Base-by-base conservation (phyloP, 2,888 invertebrate genomes). In the Perdita meconis region DNA sequence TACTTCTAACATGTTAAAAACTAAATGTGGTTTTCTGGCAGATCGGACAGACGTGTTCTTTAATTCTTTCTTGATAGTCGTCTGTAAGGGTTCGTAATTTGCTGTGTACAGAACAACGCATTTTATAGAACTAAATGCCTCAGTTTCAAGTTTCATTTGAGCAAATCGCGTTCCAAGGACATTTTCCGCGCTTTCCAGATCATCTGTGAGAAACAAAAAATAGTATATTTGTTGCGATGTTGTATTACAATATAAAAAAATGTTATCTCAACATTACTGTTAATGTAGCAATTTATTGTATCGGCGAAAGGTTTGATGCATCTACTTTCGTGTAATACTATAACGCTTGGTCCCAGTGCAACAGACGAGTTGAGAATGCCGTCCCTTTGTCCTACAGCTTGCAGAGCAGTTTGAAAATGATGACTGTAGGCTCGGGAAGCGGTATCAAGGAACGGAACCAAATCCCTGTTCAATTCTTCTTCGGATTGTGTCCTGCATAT, bases 261-360 rank as follows among this genome's bases (percentile, higher is more conserved):
- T 75, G 69, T 75, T 61, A 67, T 74, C 53, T 72, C 60, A 66
- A 77, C 82, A 81, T 82, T 84, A 84, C 73, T 82, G 72, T 60
- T 81, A 85, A 74, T 78, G 69, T 84, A n/a, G 66, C 72, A 53
- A 78, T 81, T 90, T 92, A 90, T 89, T 94, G 94, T 93, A 80
- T 93, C 93, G 79, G 93, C 93, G 66, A 96, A 92, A 8, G 95
- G 94, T 85, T 94, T 94, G 13, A 96, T 97, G 87, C 96, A 94
- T 60, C 94, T 93, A 0, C 97, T 96, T 92, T 97, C 97, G 90
- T 97, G 97, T 92, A 96, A 96, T 79, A 97, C 94, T 69, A 97
- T 94, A 34, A 97, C 94, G 80, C 95, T 95, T 44, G 97, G 97
- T 22, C 96, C 96, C 70, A 95, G 92, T 26, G 94, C 93, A 68